Evolutionary conservation across 2,797 vertebrate genomes (phyloP).

Genomic region (Acropternis orthonyx): DNA sequence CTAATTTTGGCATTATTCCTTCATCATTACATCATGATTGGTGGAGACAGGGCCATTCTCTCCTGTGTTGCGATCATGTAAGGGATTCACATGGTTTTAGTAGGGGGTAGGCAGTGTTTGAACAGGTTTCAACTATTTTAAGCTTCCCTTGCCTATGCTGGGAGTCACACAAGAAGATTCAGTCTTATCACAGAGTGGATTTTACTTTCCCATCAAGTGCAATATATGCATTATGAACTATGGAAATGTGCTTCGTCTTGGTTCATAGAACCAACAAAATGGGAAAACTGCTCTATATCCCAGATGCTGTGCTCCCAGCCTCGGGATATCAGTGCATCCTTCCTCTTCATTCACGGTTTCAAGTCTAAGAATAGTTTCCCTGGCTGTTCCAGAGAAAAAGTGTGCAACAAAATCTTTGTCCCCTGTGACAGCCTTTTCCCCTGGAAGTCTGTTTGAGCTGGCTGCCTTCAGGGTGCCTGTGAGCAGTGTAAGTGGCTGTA

Average conservation of each 20-base stretch:
- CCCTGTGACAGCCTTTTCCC: not conserved
- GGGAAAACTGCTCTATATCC: not conserved
- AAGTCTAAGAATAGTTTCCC: not conserved
- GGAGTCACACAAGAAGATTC: not conserved
- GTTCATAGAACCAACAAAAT: not conserved
- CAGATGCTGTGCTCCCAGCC: not conserved
- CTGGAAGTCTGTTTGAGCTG: not conserved
- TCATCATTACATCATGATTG: constrained; percentile 60
- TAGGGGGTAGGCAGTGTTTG: not conserved
- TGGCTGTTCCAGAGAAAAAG: not conserved
- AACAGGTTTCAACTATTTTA: not conserved
- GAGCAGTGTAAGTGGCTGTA: accelerated
- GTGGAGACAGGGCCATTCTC: constrained; percentile 50
- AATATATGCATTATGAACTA: not conserved
- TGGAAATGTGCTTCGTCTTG: not conserved
- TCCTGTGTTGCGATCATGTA: not conserved
- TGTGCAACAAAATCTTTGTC: not conserved
- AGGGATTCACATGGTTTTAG: not conserved
- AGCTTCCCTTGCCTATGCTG: not conserved
- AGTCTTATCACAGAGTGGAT: not conserved
- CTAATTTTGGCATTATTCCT: constrained; percentile 71
- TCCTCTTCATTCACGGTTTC: not conserved
- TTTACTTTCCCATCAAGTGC: not conserved
- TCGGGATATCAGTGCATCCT: accelerated
- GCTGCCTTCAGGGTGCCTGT: not conserved